Percentiles rank a stretch among this genome's conserved stretches.
These are phyloP conservation scores for Rhogogaster chlorosoma DNA, from an alignment of 2,888 invertebrate genomes.

Conservation along the genomic window DNA sequence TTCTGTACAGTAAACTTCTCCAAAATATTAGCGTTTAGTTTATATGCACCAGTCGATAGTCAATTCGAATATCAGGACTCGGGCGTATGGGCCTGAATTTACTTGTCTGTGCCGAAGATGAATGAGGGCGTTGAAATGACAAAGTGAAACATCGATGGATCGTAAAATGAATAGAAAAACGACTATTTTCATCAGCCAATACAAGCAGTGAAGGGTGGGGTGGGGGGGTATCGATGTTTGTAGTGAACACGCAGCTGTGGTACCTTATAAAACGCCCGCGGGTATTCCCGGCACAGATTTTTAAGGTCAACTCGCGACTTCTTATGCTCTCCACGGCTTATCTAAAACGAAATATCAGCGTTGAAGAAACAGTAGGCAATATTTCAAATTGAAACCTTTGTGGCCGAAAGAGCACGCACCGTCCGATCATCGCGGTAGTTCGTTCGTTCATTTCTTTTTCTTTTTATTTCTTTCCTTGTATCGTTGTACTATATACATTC, in stretches of 20 bases:
- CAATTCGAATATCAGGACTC: neutral
- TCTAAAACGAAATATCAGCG: conserved; percentile 22
- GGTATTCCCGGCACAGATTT: conserved; percentile 33
- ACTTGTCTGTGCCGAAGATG: neutral
- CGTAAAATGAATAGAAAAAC: conserved; percentile 8
- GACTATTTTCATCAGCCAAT: neutral
- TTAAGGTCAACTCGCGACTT: conserved; percentile 12
- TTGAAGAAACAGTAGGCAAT: neutral
- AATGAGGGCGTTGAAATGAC: neutral
- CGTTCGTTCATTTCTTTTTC: neutral
- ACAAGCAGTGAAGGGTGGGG: neutral
- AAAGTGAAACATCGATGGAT: conserved; percentile 7
- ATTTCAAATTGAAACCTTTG: conserved; percentile 8
- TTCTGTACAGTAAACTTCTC: neutral
- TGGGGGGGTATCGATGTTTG: neutral
- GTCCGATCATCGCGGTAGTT: neutral
- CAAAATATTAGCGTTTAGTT: neutral
- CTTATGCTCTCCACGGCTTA: neutral
- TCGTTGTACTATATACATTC: neutral
- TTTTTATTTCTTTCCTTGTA: neutral
- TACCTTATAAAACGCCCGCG: conserved; percentile 25
- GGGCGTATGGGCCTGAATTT: neutral
- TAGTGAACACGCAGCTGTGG: neutral
- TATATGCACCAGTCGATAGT: neutral
- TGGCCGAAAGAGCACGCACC: neutral